These are phyloP conservation scores for Pachypanchax playfairii DNA, from an alignment of 2,113 vertebrate genomes.

Conservation along the genomic window DNA sequence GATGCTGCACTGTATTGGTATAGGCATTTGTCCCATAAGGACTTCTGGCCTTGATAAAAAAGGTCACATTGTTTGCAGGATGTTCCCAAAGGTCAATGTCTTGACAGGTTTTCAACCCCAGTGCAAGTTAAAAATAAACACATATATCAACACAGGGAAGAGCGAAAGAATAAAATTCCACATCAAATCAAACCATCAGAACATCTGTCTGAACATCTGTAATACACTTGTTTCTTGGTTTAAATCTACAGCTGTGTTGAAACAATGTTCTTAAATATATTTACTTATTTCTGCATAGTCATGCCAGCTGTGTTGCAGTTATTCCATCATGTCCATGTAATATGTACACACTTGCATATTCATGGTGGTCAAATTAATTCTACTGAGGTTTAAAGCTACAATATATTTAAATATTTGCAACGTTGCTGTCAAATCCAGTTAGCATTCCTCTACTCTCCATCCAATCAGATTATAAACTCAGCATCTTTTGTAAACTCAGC, in stretches of 20 bases:
- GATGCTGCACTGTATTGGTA: too few species aligned
- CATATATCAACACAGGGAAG: too few species aligned
- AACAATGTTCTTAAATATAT: not conserved
- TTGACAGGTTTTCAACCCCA: too few species aligned
- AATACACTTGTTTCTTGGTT: not conserved
- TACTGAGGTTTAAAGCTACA: conserved; percentile 38
- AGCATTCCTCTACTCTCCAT: conserved; percentile 44
- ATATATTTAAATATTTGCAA: conserved; percentile 52
- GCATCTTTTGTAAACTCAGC: conserved; percentile 53
- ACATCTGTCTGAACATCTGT: not conserved
- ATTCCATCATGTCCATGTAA: conserved; percentile 24
- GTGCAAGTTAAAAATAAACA: too few species aligned
- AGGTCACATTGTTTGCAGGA: too few species aligned
- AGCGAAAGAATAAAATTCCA: too few species aligned
- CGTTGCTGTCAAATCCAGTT: conserved; percentile 58
- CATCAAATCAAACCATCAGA: not conserved
- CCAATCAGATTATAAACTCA: conserved; percentile 58
- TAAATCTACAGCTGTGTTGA: not conserved
- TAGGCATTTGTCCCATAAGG: too few species aligned
- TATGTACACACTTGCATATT: conserved; percentile 9
- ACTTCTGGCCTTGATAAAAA: too few species aligned
- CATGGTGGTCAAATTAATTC: conserved; percentile 28
- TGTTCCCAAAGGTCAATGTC: too few species aligned
- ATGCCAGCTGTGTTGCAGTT: conserved; percentile 19
- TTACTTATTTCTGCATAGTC: conserved; percentile 21